Conservation (phyloP, 2,113 vertebrate genomes). For the Microcebus jonahi region DNA sequence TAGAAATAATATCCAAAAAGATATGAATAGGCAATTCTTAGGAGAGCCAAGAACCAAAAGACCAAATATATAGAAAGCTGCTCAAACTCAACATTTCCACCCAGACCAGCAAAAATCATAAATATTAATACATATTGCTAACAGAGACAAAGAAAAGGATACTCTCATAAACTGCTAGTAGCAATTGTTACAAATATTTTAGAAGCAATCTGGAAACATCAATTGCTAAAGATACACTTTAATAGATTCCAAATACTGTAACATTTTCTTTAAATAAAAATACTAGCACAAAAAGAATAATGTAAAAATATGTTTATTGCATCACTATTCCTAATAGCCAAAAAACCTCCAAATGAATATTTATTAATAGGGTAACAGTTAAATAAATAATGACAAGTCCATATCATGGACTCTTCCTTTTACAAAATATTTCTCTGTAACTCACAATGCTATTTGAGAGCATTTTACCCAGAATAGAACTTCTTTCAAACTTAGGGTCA, state of each 20-base stretch:
- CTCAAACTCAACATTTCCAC: background rate
- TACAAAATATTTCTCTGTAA: no score
- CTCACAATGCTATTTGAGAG: no score
- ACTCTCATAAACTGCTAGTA: background rate
- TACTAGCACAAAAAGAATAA: background rate
- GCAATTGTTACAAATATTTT: conserved; percentile 12
- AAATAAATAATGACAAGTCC: background rate
- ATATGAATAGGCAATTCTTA: background rate
- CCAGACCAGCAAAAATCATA: conserved; percentile 13
- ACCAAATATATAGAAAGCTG: background rate
- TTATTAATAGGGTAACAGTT: background rate
- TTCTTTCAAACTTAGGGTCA: no score
- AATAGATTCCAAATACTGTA: background rate
- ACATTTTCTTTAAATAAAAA: conserved; percentile 40
- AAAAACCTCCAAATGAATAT: background rate
- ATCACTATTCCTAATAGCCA: background rate
- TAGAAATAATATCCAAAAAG: background rate
- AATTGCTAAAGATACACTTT: background rate
- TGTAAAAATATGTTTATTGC: background rate
- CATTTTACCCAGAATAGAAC: no score
- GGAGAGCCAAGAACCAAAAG: background rate
- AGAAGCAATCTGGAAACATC: background rate
- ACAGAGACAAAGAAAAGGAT: conserved; percentile 33
- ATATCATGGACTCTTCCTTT: background rate
- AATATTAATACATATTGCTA: background rate